These are phyloP conservation scores for Lepisosteus osseus DNA, from an alignment of 2,113 vertebrate genomes.

Conservation along the genomic window DNA sequence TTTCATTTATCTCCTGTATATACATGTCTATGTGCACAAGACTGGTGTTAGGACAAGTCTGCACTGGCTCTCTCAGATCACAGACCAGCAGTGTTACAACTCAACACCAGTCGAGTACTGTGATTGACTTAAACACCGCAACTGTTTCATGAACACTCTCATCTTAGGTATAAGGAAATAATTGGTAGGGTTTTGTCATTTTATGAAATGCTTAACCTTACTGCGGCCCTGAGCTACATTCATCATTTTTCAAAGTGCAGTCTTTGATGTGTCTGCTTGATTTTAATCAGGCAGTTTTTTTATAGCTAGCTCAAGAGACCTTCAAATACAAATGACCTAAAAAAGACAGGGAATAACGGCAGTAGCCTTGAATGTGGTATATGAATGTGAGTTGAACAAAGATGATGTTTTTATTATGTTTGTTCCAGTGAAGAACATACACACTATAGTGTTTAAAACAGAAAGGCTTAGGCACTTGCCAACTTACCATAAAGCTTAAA, in stretches of 20 bases:
- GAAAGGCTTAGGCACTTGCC: too few species aligned
- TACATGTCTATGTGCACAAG: background rate
- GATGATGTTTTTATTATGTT: too few species aligned
- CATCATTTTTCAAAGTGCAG: background rate
- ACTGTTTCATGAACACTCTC: background rate
- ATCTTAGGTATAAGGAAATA: background rate
- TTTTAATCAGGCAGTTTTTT: background rate
- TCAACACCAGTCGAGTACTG: background rate
- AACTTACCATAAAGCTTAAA: too few species aligned
- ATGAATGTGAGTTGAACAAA: too few species aligned
- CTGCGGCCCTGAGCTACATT: background rate
- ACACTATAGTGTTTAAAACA: too few species aligned
- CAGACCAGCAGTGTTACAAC: background rate
- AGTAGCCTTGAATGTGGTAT: too few species aligned
- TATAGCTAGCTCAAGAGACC: too few species aligned
- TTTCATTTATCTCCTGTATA: slow-evolving; percentile 3
- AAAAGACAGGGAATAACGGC: too few species aligned
- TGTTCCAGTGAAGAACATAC: too few species aligned
- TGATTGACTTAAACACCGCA: background rate
- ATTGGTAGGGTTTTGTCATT: background rate
- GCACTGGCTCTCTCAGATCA: too few species aligned
- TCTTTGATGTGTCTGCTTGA: background rate
- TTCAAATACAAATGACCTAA: too few species aligned
- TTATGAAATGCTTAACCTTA: background rate
- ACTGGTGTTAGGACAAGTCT: background rate